These are phyloP conservation scores for Poecilobothrus nobilitatus DNA, from an alignment of 2,888 invertebrate genomes.

Conservation along the genomic window DNA sequence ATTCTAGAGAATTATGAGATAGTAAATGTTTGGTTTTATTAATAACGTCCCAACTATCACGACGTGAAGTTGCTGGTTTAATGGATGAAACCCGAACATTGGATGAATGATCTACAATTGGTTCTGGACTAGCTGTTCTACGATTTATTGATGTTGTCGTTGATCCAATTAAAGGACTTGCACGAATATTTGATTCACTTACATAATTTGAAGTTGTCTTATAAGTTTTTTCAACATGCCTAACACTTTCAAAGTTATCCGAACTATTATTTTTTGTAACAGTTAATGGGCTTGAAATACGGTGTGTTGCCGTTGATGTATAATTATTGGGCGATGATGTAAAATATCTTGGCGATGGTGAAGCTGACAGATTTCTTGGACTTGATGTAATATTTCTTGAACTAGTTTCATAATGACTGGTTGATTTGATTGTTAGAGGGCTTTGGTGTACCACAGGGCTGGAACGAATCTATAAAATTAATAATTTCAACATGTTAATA, in stretches of 20 bases:
- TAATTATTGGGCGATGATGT: slow-evolving; percentile 50
- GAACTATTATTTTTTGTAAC: slow-evolving; percentile 20
- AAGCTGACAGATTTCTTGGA: slow-evolving; percentile 38
- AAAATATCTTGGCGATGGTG: slow-evolving; percentile 38
- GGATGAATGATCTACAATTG: slow-evolving; percentile 50
- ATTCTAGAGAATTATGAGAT: slow-evolving; percentile 61
- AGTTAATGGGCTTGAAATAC: slow-evolving; percentile 41
- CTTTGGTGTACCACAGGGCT: slow-evolving; percentile 39
- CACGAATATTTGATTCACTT: slow-evolving; percentile 38
- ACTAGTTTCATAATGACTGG: slow-evolving; percentile 37
- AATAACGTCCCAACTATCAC: slow-evolving; percentile 76
- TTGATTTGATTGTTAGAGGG: slow-evolving; percentile 42
- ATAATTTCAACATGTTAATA: not conserved
- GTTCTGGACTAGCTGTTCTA: slow-evolving; percentile 49
- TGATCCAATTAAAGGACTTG: slow-evolving; percentile 50
- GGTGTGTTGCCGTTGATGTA: slow-evolving; percentile 45
- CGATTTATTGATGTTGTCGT: slow-evolving; percentile 39
- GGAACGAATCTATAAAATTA: slow-evolving; percentile 34
- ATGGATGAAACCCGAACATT: slow-evolving; percentile 54
- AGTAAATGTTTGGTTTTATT: slow-evolving; percentile 70
- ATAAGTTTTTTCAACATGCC: slow-evolving; percentile 45
- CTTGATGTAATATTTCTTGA: slow-evolving; percentile 36
- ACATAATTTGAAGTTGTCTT: slow-evolving; percentile 48
- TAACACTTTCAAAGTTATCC: slow-evolving; percentile 34
- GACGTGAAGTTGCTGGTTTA: slow-evolving; percentile 50